Evolutionary conservation across 2,888 invertebrate genomes (phyloP).

Genomic region (Oscheius sp.): DNA sequence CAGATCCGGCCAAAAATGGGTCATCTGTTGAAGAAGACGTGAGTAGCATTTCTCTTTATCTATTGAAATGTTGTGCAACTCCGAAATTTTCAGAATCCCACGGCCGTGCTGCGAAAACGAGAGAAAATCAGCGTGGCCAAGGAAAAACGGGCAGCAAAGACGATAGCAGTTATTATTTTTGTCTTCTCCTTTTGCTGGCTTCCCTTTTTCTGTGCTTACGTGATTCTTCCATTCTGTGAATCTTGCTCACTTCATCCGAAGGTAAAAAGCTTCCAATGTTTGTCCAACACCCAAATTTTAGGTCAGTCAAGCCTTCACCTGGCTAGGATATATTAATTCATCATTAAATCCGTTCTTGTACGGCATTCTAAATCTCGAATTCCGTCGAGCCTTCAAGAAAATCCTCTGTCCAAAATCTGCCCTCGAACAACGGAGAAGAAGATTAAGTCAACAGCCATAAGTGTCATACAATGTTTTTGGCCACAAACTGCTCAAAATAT

Average conservation of each 20-base stretch:
- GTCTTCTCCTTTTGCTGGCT: conserved; percentile 74
- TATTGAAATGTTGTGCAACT: background rate
- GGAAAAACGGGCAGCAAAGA: conserved; percentile 74
- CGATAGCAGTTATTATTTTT: conserved; percentile 74
- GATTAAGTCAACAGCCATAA: conserved; percentile 53
- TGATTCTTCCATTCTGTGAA: conserved; percentile 73
- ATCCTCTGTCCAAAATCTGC: conserved; percentile 70
- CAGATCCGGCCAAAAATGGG: conserved; percentile 34
- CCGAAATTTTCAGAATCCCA: conserved; percentile 60
- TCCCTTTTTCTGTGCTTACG: conserved; percentile 73
- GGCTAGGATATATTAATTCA: conserved; percentile 73
- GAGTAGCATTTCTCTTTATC: background rate
- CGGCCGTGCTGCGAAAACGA: conserved; percentile 66
- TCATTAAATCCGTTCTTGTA: conserved; percentile 72
- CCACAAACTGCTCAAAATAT: background rate
- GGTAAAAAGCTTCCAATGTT: conserved; percentile 41
- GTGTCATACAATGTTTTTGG: conserved; percentile 13
- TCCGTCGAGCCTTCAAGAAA: conserved; percentile 72
- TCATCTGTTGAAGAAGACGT: conserved; percentile 22
- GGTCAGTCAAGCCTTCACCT: conserved; percentile 72
- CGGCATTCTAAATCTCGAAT: conserved; percentile 73
- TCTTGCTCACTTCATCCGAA: conserved; percentile 72
- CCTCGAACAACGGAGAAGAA: conserved; percentile 53
- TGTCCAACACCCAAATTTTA: conserved; percentile 31
- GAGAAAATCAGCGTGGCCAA: conserved; percentile 74